Percentiles rank a stretch among this genome's conserved stretches.
Conservation (phyloP, 2,888 invertebrate species). For the Ctena decussata region DNA sequence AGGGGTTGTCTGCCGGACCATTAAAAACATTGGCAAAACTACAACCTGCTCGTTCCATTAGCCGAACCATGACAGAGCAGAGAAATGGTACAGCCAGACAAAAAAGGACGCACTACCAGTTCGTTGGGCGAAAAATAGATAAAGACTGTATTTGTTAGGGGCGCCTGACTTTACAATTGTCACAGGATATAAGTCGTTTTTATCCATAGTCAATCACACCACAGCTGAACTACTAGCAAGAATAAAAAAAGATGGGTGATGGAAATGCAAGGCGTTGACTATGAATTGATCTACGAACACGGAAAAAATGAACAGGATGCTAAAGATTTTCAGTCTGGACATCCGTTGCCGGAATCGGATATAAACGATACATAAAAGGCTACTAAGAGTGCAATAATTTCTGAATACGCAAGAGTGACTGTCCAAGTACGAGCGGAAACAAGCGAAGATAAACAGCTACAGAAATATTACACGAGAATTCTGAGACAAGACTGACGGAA, state of each 20-base stretch:
- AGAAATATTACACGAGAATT: background rate
- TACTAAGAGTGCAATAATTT: background rate
- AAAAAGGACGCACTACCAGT: slow-evolving; percentile 26
- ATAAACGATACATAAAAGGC: background rate
- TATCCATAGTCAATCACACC: slow-evolving; percentile 40
- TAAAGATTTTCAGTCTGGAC: too few species aligned
- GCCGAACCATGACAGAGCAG: slow-evolving; percentile 40
- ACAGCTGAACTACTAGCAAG: slow-evolving; percentile 1
- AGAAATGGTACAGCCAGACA: slow-evolving; percentile 28
- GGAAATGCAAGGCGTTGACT: slow-evolving; percentile 38
- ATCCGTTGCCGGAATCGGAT: background rate
- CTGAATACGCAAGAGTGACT: background rate
- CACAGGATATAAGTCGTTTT: slow-evolving; percentile 24
- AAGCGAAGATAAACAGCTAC: background rate
- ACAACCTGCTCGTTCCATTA: slow-evolving; percentile 38
- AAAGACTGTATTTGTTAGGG: slow-evolving; percentile 46
- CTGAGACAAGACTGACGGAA: background rate
- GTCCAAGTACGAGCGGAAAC: background rate
- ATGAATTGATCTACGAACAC: too few species aligned
- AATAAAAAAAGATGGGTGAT: slow-evolving; percentile 34
- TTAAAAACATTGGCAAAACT: slow-evolving; percentile 21
- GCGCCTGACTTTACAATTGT: slow-evolving; percentile 46
- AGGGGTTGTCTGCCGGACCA: slow-evolving; percentile 9
- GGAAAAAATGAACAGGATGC: too few species aligned
- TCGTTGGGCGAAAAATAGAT: slow-evolving; percentile 22